Base-by-base conservation (phyloP, 2,797 vertebrate species). In the Setipinna tenuifilis region DNA sequence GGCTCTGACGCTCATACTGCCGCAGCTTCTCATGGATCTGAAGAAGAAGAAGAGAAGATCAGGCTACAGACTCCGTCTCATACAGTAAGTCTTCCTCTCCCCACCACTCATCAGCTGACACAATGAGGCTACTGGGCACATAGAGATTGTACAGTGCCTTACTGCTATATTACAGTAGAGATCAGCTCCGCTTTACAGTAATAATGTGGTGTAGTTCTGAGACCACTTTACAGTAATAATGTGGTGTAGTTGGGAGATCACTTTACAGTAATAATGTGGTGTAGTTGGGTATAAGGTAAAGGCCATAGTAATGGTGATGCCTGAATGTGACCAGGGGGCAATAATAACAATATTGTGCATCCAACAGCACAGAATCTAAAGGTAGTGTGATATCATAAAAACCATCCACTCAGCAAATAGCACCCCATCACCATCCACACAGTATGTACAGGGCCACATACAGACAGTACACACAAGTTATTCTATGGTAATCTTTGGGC, bases 1-100 rank as follows among this genome's bases (percentile, higher is more conserved):
- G 98, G 80, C 96, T 98, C 89, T 98, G 98, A 41, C 95, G 95
- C 93, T 98, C 98, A 0, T 98, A 99, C 91, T 98, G 97, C 88
- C 97, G 96, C 89, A 99, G 94, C 82, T 98, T 98, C 93, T 99
- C 98, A 0, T 99, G 98, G 89, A 99, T 99, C 98, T 99, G 94
- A 54, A 35, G 17, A 61, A 31, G 65, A 62, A n/a, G 2, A 28
- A 71, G 68, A n/a, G 71, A 78, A 31, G 71, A 35, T 21, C 71
- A 78, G 68, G 28, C 31, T 75, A 28, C 10, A 71, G 65, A 14
- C 65, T 10, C 23, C 23, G 21, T 65, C 61, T 71, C 65, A 35
- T 16, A n/a, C n/a, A n/a, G n/a, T n/a, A 4, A 17, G 14, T 14
- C 23, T 31, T 14, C 23, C 68, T 41, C 31, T 78, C 31, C 71